These are phyloP conservation scores for Zaprionus obscuricornis DNA, from an alignment of 2,888 invertebrate genomes.

Conservation along the genomic window DNA sequence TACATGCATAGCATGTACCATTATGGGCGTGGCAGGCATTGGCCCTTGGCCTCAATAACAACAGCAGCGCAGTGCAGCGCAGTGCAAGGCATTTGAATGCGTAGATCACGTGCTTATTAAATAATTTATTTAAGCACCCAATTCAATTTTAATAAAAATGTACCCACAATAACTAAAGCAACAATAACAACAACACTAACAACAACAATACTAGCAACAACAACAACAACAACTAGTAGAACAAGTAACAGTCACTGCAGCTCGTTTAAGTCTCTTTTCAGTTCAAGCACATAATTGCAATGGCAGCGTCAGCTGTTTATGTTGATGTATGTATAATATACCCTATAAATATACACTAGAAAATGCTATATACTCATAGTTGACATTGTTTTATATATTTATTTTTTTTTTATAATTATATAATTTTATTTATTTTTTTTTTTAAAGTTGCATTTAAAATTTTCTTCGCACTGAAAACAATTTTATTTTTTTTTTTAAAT, in stretches of 20 bases:
- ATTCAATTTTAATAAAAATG: conserved; percentile 80
- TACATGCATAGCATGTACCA: conserved; percentile 3
- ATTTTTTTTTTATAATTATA: too few species aligned
- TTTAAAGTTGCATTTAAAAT: too few species aligned
- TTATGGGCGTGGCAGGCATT: conserved; percentile 54
- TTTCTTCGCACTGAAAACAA: too few species aligned
- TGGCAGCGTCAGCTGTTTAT: conserved; percentile 7
- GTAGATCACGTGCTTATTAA: conserved; percentile 81
- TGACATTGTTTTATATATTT: too few species aligned
- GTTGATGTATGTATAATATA: too few species aligned
- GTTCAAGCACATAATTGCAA: conserved; percentile 58
- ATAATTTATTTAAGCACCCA: conserved; percentile 83
- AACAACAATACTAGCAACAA: conserved; percentile 44
- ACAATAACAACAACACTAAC: conserved; percentile 29
- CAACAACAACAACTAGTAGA: conserved; percentile 16
- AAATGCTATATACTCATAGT: too few species aligned
- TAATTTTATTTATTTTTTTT: too few species aligned
- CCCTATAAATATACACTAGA: too few species aligned
- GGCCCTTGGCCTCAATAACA: conserved; percentile 62
- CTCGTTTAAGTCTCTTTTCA: conserved; percentile 19
- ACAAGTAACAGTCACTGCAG: conserved; percentile 16
- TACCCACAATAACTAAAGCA: conserved; percentile 43
- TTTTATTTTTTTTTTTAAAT: too few species aligned
- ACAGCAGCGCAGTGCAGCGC: too few species aligned
- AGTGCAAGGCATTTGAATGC: conserved; percentile 49